Evolutionary conservation across 2,888 invertebrate genomes (phyloP), one percentile per base, ranked within the genome.

Genomic region (Chrysopilus asiliformis): DNA sequence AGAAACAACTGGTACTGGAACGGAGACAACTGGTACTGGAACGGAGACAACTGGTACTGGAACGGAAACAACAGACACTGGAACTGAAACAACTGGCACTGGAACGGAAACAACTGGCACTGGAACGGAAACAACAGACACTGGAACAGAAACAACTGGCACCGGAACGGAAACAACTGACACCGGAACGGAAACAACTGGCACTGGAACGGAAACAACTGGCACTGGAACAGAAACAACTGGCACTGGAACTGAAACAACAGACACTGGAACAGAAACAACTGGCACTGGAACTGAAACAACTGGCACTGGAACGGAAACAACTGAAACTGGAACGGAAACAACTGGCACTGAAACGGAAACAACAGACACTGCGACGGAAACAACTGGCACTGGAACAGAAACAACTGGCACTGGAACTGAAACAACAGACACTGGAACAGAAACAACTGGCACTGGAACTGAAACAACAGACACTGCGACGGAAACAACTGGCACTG

Each of bases 81-180:
- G 10, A 22, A 22, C 22, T 22, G 22, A 10, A n/a, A n/a, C n/a
- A n/a, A n/a, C n/a, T 10, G 16, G 25, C 16, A 9, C n/a, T 17
- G 46, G 43, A 32, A 49, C 47, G 10, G 48, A 38, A 12, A 35
- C 38, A 4, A 48, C 50, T 5, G 47, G 12, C 35, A 39, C 22
- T 22, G 22, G n/a, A n/a, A n/a, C n/a, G n/a, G n/a, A 22, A 7
- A 22, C 7, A 7, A 22, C 22, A 8, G 7, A 22, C 22, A 22
- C 22, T 22, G 22, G 22, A 22, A 22, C 22, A 7, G 22, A 2
- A 10, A 4, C 32, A 2, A 32, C 26, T 31, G 18, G 30, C 16
- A 30, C 18, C n/a, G 30, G 32, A 20, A 20, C 32, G 3, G 32
- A 32, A 4, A 15, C 26, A 13, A n/a, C 32, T n/a, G 32, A 20